A percentile compares a stretch with the other conserved stretches of the same genome.
Evolutionary conservation across 1,140 invertebrate genomes (phyloP).

Genomic region (Drosophila oshimai): DNA sequence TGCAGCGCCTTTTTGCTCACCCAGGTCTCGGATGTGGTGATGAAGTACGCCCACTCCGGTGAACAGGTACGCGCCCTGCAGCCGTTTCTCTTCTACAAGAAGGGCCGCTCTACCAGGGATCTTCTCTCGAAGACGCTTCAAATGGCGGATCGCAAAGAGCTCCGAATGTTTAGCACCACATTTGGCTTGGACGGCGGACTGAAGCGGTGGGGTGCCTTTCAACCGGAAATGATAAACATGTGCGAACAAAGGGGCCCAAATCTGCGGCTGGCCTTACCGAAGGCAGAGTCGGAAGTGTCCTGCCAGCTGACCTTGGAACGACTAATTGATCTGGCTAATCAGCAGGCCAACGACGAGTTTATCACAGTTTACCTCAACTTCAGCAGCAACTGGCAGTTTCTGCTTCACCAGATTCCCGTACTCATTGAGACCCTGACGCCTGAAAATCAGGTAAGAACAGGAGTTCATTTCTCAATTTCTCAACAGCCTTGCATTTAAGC

Average conservation of each 20-base stretch:
- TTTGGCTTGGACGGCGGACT: slow-evolving; percentile 64
- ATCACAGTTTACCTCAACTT: slow-evolving; percentile 84
- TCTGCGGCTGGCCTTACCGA: slow-evolving; percentile 14
- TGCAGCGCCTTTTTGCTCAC: slow-evolving; percentile 84
- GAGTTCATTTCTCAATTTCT: too few relatives aligned
- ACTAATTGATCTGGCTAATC: slow-evolving; percentile 82
- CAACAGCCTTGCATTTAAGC: too few relatives aligned
- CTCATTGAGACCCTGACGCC: slow-evolving; percentile 82
- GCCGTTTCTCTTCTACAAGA: slow-evolving; percentile 83
- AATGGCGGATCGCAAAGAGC: slow-evolving; percentile 17
- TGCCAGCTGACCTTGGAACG: slow-evolving; percentile 84
- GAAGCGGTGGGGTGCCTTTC: slow-evolving; percentile 82
- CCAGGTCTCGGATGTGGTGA: slow-evolving; percentile 76
- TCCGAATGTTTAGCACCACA: slow-evolving; percentile 75
- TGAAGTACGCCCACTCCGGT: slow-evolving; percentile 74
- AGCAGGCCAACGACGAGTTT: slow-evolving; percentile 83
- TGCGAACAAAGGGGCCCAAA: slow-evolving; percentile 50
- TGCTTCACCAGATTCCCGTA: slow-evolving; percentile 86
- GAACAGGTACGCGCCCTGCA: slow-evolving; percentile 83
- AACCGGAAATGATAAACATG: slow-evolving; percentile 83
- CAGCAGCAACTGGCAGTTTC: slow-evolving; percentile 55
- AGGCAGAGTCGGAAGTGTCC: slow-evolving; percentile 57
- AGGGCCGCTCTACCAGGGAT: slow-evolving; percentile 84
- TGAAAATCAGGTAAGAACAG: slow-evolving; percentile 60
- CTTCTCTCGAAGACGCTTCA: slow-evolving; percentile 52